A percentile compares a stretch with the other conserved stretches of the same genome.
Evolutionary conservation across 2,113 vertebrate genomes (phyloP).

Genomic region (Cyphomyrus discorhynchus): DNA sequence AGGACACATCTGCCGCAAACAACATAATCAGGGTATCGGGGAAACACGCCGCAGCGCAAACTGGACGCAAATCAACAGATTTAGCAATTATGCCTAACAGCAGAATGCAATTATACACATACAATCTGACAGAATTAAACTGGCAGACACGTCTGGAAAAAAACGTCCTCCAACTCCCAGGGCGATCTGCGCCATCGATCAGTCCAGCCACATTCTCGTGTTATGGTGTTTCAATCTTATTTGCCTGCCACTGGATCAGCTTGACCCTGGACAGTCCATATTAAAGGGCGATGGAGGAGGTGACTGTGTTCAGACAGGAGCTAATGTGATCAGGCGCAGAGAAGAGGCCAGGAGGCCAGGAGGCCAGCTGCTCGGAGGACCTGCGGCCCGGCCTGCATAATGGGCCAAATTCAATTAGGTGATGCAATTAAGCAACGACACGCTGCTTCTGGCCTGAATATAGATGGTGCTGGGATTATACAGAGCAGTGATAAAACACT

Average conservation of each 20-base stretch:
- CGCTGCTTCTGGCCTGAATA: not conserved
- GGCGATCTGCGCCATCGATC: not conserved
- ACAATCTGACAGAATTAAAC: not conserved
- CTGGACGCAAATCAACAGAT: not conserved
- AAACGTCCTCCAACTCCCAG: not conserved
- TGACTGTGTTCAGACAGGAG: not conserved
- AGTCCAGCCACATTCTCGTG: not conserved
- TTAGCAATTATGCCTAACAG: not conserved
- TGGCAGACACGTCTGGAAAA: not conserved
- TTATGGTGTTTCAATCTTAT: not conserved
- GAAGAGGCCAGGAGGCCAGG: not conserved
- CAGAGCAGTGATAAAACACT: not conserved
- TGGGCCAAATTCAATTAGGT: not conserved
- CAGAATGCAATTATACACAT: not conserved
- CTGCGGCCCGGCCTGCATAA: not conserved
- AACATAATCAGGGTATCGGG: not conserved
- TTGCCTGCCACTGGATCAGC: not conserved
- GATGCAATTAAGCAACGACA: not conserved
- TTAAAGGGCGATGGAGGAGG: not conserved
- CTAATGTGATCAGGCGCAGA: not conserved
- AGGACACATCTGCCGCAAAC: not conserved
- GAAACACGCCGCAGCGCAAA: not conserved
- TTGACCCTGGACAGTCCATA: not conserved
- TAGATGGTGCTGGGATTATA: not conserved
- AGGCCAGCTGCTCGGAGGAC: not conserved